Conservation (phyloP, 1,140 invertebrate species). For the Octopus sinensis region DNA sequence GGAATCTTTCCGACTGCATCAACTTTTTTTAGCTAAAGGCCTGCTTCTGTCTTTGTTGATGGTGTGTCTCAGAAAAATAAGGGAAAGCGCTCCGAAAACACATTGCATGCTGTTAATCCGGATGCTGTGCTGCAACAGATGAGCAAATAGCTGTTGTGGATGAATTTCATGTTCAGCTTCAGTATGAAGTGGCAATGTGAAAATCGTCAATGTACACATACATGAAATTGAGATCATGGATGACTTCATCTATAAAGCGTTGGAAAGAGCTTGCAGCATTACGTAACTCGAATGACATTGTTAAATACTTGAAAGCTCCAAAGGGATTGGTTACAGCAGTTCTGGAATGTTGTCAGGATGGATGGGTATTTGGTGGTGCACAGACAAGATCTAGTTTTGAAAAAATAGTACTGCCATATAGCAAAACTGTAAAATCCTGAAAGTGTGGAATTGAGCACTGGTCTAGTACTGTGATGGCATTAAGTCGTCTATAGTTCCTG, state of each 20-base stretch:
- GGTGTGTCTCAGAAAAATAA: neutral
- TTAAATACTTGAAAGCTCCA: constrained; percentile 14
- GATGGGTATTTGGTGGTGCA: no score
- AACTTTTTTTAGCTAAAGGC: neutral
- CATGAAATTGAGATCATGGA: constrained; percentile 18
- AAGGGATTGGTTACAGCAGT: neutral
- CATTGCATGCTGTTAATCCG: neutral
- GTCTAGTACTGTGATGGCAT: no score
- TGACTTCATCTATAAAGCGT: constrained; percentile 20
- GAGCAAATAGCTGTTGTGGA: neutral
- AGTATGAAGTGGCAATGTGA: constrained; percentile 18
- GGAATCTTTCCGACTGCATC: neutral
- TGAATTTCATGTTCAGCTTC: constrained; percentile 14
- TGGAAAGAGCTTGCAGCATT: constrained; percentile 29
- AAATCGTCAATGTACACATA: constrained; percentile 28
- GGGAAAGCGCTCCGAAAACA: neutral
- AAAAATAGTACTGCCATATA: no score
- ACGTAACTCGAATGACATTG: constrained; percentile 27
- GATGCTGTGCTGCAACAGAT: neutral
- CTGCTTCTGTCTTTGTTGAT: neutral
- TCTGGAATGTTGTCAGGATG: no score
- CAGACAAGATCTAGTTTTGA: no score
- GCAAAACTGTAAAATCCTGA: no score
- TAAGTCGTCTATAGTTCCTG: no score
- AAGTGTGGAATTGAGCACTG: no score